Conservation (phyloP, 1,140 invertebrate species). For the Tetramorium simillimum region DNA sequence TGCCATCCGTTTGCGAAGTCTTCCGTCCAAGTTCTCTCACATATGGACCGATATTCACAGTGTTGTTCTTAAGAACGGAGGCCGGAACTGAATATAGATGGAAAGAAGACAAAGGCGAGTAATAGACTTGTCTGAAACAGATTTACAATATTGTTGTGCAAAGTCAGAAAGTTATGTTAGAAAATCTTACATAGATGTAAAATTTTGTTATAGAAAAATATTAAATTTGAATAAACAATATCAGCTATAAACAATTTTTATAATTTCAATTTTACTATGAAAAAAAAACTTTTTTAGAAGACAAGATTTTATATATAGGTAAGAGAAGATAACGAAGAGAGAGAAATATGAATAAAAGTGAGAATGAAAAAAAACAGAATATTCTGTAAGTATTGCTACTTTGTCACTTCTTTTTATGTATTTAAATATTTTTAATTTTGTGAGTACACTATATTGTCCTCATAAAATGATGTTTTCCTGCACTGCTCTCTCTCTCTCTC, state of each 20-base stretch:
- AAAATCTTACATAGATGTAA: neutral
- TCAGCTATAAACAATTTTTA: neutral
- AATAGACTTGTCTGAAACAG: constrained; percentile 86
- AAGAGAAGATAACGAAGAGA: neutral
- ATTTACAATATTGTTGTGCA: neutral
- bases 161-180: too few species aligned
- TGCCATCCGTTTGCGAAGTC: constrained; percentile 88
- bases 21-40: constrained; percentile 88
- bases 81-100: constrained; percentile 88
- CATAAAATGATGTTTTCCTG: neutral
- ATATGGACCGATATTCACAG: constrained; percentile 77
- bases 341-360: neutral
- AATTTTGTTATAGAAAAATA: neutral
- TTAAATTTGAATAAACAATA: neutral
- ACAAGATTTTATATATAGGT: neutral
- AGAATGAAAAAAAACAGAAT: neutral
- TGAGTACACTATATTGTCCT: neutral
- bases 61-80: constrained; percentile 85
- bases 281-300: neutral
- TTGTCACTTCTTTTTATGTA: neutral
- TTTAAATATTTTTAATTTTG: neutral
- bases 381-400: neutral
- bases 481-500: neutral
- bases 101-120: constrained; percentile 88
- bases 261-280: neutral